Evolutionary conservation across 2,797 vertebrate genomes (phyloP).

Genomic region (Galagoides demidoff): DNA sequence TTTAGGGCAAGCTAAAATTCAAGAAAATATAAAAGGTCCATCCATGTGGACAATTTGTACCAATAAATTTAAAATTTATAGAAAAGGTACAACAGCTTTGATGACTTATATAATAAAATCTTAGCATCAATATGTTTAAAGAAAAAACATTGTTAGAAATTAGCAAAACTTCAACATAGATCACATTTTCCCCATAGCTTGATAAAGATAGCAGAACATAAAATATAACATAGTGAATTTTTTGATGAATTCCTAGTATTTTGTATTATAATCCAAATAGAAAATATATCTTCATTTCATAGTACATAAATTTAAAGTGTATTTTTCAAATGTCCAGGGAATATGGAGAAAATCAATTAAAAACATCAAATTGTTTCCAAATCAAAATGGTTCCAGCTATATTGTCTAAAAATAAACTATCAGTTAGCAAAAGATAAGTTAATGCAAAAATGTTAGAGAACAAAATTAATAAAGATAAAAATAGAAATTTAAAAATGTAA

Average conservation of each 20-base stretch:
- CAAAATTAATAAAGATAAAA: neutral
- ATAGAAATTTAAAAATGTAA: neutral
- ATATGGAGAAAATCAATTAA: neutral
- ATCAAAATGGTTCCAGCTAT: neutral
- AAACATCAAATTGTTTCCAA: neutral
- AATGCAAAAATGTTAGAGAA: neutral
- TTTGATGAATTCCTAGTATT: neutral
- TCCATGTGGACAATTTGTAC: neutral
- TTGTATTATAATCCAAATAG: neutral
- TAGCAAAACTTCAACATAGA: neutral
- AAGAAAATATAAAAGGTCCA: neutral
- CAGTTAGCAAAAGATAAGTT: neutral
- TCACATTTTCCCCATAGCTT: neutral
- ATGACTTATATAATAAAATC: neutral
- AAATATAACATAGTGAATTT: neutral
- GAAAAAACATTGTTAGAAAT: neutral
- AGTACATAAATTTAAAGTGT: neutral
- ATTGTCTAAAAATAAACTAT: neutral
- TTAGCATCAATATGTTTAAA: neutral
- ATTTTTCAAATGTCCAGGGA: neutral
- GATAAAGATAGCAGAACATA: neutral
- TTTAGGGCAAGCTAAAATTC: neutral
- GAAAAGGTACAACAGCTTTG: neutral
- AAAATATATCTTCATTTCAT: neutral
- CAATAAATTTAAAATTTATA: neutral